Evolutionary conservation across 2,888 invertebrate genomes (phyloP).

Genomic region (Furcula furcula): DNA sequence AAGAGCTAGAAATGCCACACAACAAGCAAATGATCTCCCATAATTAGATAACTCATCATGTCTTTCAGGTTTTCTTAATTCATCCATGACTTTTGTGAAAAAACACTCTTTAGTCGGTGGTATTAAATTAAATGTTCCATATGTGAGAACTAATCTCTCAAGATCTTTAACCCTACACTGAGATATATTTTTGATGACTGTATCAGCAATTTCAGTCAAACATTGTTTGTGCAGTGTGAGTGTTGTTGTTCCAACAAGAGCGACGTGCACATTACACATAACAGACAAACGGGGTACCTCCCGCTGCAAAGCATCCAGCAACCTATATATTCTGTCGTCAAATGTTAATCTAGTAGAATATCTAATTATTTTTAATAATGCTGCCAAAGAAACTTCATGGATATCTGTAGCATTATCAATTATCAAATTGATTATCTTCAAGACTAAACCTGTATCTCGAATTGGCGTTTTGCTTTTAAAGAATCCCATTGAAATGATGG

Average conservation of each 20-base stretch:
- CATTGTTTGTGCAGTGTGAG: slow-evolving; percentile 59
- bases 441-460: slow-evolving; percentile 68
- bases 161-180: slow-evolving; percentile 86
- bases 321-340: slow-evolving; percentile 66
- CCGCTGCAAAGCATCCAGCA: slow-evolving; percentile 77
- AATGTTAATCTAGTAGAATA: slow-evolving; percentile 74
- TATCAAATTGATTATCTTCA: slow-evolving; percentile 75
- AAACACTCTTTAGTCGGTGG: slow-evolving; percentile 67
- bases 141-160: slow-evolving; percentile 84
- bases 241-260: slow-evolving; percentile 81
- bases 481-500: slow-evolving; percentile 87
- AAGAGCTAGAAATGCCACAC: slow-evolving; percentile 83
- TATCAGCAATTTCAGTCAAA: slow-evolving; percentile 70
- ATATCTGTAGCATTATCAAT: slow-evolving; percentile 74
- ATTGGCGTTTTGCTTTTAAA: slow-evolving; percentile 88
- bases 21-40: slow-evolving; percentile 82
- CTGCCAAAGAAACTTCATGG: slow-evolving; percentile 84
- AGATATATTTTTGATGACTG: slow-evolving; percentile 70
- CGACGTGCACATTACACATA: slow-evolving; percentile 84
- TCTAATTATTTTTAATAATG: slow-evolving; percentile 85
- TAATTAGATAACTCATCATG: slow-evolving; percentile 78
- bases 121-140: slow-evolving; percentile 82
- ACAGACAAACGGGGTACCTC: slow-evolving; percentile 83
- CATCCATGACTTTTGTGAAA: slow-evolving; percentile 59
- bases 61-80: slow-evolving; percentile 78